These are phyloP conservation scores for Acrocephalus arundinaceus DNA, from an alignment of 2,113 vertebrate genomes.

Conservation along the genomic window DNA sequence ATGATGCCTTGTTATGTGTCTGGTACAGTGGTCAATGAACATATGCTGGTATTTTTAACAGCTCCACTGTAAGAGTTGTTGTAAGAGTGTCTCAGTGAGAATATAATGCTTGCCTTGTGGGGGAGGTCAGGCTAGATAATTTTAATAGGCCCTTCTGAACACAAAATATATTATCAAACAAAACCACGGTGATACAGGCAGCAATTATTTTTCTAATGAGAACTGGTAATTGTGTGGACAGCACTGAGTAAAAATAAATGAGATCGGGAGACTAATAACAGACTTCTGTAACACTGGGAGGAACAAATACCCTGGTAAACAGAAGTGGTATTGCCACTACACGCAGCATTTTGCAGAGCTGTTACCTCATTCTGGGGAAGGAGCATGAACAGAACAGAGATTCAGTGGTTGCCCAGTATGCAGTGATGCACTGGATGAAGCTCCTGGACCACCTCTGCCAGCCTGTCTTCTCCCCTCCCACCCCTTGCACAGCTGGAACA, in stretches of 20 bases:
- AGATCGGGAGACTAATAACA: constrained; percentile 4
- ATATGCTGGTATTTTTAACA: constrained; percentile 9
- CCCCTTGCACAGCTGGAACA: neutral
- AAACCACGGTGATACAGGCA: constrained; percentile 5
- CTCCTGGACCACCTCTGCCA: neutral
- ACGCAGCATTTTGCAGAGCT: rapidly evolving
- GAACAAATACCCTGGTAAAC: neutral
- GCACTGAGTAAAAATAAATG: neutral
- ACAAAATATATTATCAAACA: constrained; percentile 50
- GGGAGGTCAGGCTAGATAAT: constrained; percentile 41
- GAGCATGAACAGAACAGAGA: neutral
- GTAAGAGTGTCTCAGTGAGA: neutral
- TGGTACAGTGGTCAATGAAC: neutral
- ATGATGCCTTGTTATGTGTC: neutral
- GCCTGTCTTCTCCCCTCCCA: neutral
- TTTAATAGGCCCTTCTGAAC: constrained; percentile 48
- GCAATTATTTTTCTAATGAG: constrained; percentile 58
- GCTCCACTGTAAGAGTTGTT: neutral
- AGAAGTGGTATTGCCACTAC: neutral
- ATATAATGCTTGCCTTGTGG: neutral
- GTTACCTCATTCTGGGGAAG: neutral
- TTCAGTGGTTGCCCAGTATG: neutral
- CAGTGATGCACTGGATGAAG: neutral
- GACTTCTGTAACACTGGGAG: neutral
- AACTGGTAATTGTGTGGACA: constrained; percentile 16